phyloP scores from a whole-genome alignment of 1,140 invertebrate genomes.

The Dendrolimus kikuchii region DNA sequence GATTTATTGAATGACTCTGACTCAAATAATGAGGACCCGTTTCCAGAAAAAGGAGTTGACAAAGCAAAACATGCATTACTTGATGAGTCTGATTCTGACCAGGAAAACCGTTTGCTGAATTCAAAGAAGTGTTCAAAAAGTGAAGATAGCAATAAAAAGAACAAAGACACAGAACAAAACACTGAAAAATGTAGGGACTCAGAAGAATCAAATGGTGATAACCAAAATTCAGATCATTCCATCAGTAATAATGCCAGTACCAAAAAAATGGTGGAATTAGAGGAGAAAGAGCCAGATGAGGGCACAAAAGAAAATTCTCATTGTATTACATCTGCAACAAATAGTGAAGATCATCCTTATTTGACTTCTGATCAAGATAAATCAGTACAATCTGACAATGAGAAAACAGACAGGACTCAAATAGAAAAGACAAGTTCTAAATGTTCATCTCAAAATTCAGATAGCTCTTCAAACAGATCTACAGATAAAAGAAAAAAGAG shows the following conservation, averaged over 20 bases:
- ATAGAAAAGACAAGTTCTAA: constrained; percentile 20
- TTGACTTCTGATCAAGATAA: constrained; percentile 22
- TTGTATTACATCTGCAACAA: constrained; percentile 5
- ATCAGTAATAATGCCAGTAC: background rate
- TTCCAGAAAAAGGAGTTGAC: constrained; percentile 6
- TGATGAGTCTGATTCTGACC: constrained; percentile 24
- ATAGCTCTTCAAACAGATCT: too few relatives aligned
- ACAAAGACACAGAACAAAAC: background rate
- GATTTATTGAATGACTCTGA: constrained; percentile 5
- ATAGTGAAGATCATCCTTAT: constrained; percentile 15
- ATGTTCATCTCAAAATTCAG: too few relatives aligned
- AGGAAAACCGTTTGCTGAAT: constrained; percentile 3
- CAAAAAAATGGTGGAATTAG: background rate
- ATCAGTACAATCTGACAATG: constrained; percentile 18
- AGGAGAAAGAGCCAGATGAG: background rate
- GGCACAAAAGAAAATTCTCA: background rate
- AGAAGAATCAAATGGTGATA: constrained; percentile 1
- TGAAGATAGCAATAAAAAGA: background rate
- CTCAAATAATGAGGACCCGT: constrained; percentile 1
- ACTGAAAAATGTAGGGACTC: background rate
- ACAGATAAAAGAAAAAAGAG: too few relatives aligned
- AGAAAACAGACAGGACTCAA: constrained; percentile 16
- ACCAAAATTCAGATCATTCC: background rate
- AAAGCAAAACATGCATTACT: constrained; percentile 20
- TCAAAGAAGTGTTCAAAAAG: background rate